A percentile compares a stretch with the other conserved stretches of the same genome.
Evolutionary conservation across 2,888 invertebrate species (phyloP).

Genomic region (Melanostoma mellinum): DNA sequence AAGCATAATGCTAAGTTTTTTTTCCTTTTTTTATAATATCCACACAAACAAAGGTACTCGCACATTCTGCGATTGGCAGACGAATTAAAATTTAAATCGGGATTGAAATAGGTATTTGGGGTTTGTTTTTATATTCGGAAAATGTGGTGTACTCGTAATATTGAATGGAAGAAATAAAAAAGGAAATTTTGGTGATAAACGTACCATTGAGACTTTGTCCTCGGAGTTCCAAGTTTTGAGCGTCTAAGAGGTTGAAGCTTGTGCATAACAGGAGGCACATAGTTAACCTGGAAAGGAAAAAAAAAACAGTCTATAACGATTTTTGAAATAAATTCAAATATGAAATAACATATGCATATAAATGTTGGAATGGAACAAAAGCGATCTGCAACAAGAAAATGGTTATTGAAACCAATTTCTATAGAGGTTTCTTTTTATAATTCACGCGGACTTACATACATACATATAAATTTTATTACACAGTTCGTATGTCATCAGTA

Average conservation of each 20-base stretch:
- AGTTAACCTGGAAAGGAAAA: conserved; percentile 45
- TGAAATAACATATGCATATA: too few relatives aligned
- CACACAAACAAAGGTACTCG: conserved; percentile 11
- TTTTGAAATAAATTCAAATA: background rate
- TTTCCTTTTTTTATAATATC: too few relatives aligned
- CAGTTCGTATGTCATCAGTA: too few relatives aligned
- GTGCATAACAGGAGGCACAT: conserved; percentile 32
- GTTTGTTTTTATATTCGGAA: background rate
- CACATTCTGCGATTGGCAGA: conserved; percentile 46
- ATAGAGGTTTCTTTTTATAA: too few relatives aligned
- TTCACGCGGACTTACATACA: too few relatives aligned
- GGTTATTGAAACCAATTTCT: too few relatives aligned
- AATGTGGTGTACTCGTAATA: too few relatives aligned
- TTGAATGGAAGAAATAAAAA: background rate
- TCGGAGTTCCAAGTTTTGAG: conserved; percentile 37
- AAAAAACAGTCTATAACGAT: background rate
- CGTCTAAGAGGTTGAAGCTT: background rate
- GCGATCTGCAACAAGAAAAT: too few relatives aligned
- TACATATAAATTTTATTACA: too few relatives aligned
- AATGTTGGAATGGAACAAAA: too few relatives aligned
- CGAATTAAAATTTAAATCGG: conserved; percentile 30
- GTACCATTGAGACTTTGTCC: conserved; percentile 65
- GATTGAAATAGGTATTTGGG: background rate
- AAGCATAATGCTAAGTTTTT: too few relatives aligned
- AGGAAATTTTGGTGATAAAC: background rate